Evolutionary conservation across 2,888 invertebrate genomes (phyloP), one percentile per base, ranked within the genome.

Genomic region (Nomada ferruginata): DNA sequence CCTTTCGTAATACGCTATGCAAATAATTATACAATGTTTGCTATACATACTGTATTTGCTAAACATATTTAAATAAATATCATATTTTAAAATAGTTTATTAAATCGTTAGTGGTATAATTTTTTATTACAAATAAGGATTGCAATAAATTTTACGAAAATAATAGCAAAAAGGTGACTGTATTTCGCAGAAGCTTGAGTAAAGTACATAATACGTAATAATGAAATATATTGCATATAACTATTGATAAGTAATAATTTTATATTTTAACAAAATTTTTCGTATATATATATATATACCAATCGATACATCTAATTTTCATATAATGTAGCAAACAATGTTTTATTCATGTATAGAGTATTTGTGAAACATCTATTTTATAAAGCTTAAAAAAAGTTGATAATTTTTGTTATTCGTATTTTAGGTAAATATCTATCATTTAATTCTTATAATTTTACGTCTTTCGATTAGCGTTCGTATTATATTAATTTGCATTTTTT

Each of bases 121-220:
- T 18, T 68, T 57, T 55, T 26, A 15, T 44, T 29, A 60, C n/a
- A 60, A 74, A 23, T 57, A 71, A 75, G 65, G 72, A 73, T 75
- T 60, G 61, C 66, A 76, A 76, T 76, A 10, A 78, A 79, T 29
- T 70, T 66, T 64, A 55, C 42, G 53, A 7, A 76, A 68, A 44
- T 87, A 90, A 88, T 90, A 90, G 90, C 90, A 90, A 90, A 91
- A 90, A 87, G 85, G 81, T 89, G 88, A 80, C 83, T 91, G 89
- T 91, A 91, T 91, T 91, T 91, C 86, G 76, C 90, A 87, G 88
- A 91, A 91, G 90, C 90, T 88, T 88, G 84, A 88, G 83, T 90
- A 91, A 90, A 89, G 84, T 90, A 90, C 90, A 90, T 90, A 85
- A 87, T 88, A 85, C 84, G 75, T 88, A 87, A 85, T 83, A 83